Conservation (phyloP, 2,797 vertebrate genomes). For the Acanthiza pusilla region DNA sequence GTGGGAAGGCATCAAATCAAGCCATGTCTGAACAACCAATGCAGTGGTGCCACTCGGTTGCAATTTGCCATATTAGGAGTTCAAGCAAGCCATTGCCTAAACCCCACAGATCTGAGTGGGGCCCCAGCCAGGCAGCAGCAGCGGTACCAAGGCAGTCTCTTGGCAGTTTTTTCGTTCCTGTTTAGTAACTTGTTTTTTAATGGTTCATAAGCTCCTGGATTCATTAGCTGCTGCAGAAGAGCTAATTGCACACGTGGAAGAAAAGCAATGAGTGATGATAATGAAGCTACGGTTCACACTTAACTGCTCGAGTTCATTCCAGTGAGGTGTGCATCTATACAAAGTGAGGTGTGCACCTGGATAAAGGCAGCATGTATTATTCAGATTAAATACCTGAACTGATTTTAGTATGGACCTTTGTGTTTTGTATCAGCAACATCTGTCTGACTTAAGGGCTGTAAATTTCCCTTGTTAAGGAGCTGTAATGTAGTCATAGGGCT, state of each 20-base stretch:
- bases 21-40: neutral
- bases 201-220: slow-evolving; percentile 9
- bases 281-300: neutral
- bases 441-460: neutral
- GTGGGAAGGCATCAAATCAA: neutral
- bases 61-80: neutral
- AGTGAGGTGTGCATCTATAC: neutral
- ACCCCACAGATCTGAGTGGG: neutral
- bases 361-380: neutral
- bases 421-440: slow-evolving; percentile 27
- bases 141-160: neutral
- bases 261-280: slow-evolving; percentile 29
- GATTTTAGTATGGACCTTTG: neutral
- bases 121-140: neutral
- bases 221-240: slow-evolving; percentile 34
- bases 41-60: neutral
- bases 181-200: slow-evolving; percentile 1
- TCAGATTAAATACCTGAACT: slow-evolving; percentile 20
- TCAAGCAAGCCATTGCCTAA: neutral
- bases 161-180: neutral
- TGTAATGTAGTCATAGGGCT: neutral
- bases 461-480: slow-evolving; percentile 3
- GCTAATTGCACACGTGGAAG: neutral
- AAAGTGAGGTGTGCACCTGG: neutral
- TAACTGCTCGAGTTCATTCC: neutral